Percentiles rank a stretch among this genome's conserved stretches.
Conservation (phyloP, 1,140 invertebrate species). For the Tigriopus japonicus region DNA sequence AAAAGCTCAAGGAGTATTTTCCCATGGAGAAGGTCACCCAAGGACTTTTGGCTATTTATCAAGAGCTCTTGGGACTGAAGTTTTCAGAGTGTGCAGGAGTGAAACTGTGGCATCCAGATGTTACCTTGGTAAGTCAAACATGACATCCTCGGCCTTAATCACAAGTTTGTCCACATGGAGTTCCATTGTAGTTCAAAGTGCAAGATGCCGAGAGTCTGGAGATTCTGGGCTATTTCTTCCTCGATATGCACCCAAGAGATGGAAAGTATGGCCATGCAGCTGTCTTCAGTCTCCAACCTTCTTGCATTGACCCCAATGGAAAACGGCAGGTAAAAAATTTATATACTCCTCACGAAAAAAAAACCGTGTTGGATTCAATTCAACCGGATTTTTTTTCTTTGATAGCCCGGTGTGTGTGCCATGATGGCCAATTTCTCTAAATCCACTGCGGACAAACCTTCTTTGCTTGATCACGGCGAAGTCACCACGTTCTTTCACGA, state of each 20-base stretch:
- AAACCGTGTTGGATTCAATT: not conserved
- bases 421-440: conserved; percentile 37
- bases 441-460: conserved; percentile 30
- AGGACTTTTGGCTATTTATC: conserved; percentile 33
- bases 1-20: conserved; percentile 33
- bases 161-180: no score
- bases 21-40: conserved; percentile 31
- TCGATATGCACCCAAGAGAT: conserved; percentile 33
- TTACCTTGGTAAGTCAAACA: conserved; percentile 27
- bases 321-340: conserved; percentile 12
- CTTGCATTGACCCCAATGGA: conserved; percentile 25
- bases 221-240: conserved; percentile 33
- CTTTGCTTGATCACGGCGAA: conserved; percentile 34
- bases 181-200: conserved; percentile 21
- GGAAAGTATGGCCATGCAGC: conserved; percentile 36
- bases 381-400: conserved; percentile 16
- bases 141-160: not conserved
- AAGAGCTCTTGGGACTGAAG: conserved; percentile 30
- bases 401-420: conserved; percentile 29
- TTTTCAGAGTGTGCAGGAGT: conserved; percentile 27
- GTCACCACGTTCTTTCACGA: conserved; percentile 38
- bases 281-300: conserved; percentile 29
- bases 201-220: conserved; percentile 24
- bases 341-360: not conserved
- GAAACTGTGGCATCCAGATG: conserved; percentile 33